These are phyloP conservation scores for Gephyroberyx darwinii DNA, from an alignment of 2,797 vertebrate species.

Conservation along the genomic window DNA sequence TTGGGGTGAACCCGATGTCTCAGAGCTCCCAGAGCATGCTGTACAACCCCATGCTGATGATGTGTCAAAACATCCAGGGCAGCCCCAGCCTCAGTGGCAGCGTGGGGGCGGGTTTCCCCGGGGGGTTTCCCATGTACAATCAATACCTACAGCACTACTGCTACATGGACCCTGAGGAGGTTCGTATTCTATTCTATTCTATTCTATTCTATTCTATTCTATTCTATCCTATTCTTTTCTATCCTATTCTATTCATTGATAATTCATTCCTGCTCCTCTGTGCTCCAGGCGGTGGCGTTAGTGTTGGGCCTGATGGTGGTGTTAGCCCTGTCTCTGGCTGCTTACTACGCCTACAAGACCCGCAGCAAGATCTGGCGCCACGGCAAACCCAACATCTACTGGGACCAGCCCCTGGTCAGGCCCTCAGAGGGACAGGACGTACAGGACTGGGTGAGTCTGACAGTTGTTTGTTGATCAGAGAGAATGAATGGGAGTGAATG, in stretches of 20 bases:
- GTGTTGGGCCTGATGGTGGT: constrained; percentile 87
- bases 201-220: neutral
- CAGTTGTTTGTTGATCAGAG: neutral
- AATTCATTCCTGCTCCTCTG: neutral
- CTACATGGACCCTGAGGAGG: constrained; percentile 91
- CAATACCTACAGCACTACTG: constrained; percentile 91
- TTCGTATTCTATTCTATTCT: constrained; percentile 15
- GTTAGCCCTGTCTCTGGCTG: constrained; percentile 81
- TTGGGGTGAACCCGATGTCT: constrained; percentile 89
- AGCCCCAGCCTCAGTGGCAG: constrained; percentile 76
- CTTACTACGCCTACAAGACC: constrained; percentile 87
- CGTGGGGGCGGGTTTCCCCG: constrained; percentile 70
- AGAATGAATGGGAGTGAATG: neutral
- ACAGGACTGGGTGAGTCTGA: constrained; percentile 86
- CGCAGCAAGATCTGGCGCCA: constrained; percentile 89
- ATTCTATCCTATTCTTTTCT: neutral
- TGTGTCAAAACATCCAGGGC: constrained; percentile 84
- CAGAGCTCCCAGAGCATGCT: constrained; percentile 85
- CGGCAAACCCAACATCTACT: constrained; percentile 85
- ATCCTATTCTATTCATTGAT: neutral
- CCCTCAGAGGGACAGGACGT: constrained; percentile 79
- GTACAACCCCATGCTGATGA: constrained; percentile 86
- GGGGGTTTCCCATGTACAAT: constrained; percentile 76
- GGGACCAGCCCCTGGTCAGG: constrained; percentile 75
- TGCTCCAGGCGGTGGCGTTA: constrained; percentile 83